Evolutionary conservation across 2,888 invertebrate genomes (phyloP).

Genomic region (Lithophane ornitopus): DNA sequence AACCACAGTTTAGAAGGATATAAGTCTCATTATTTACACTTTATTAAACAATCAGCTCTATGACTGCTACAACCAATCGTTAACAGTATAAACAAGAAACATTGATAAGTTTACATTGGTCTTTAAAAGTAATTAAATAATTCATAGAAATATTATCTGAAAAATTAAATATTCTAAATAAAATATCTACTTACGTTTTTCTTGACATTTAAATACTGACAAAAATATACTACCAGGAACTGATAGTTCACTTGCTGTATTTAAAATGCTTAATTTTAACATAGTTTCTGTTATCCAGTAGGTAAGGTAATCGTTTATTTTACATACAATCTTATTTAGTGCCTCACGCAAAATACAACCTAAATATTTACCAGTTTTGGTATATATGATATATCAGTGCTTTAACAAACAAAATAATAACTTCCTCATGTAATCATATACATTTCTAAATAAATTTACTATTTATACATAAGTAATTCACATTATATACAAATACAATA

Average conservation of each 20-base stretch:
- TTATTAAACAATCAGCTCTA: constrained; percentile 68
- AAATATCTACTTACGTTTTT: constrained; percentile 53
- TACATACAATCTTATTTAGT: constrained; percentile 48
- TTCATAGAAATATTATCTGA: constrained; percentile 41
- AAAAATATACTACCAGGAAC: constrained; percentile 56
- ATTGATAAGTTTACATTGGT: constrained; percentile 38
- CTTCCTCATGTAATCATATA: constrained; percentile 38
- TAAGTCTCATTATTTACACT: constrained; percentile 77
- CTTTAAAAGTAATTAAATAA: constrained; percentile 47
- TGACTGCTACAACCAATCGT: constrained; percentile 51
- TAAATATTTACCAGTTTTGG: constrained; percentile 44
- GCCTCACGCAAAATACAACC: constrained; percentile 47
- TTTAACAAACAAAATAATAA: constrained; percentile 47
- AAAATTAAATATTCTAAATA: constrained; percentile 46
- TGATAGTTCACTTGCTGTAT: constrained; percentile 31
- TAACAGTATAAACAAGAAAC: constrained; percentile 44
- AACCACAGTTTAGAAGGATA: constrained; percentile 73
- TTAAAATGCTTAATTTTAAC: constrained; percentile 22
- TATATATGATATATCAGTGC: constrained; percentile 45
- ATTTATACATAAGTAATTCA: constrained; percentile 69
- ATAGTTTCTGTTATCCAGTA: constrained; percentile 23
- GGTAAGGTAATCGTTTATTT: constrained; percentile 28
- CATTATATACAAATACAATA: constrained; percentile 69
- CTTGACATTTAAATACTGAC: constrained; percentile 65
- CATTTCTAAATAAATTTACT: constrained; percentile 68